Evolutionary conservation across 1,140 invertebrate genomes (phyloP), one percentile per base, ranked within the genome.

Genomic region (Dufourea novaeangliae): DNA sequence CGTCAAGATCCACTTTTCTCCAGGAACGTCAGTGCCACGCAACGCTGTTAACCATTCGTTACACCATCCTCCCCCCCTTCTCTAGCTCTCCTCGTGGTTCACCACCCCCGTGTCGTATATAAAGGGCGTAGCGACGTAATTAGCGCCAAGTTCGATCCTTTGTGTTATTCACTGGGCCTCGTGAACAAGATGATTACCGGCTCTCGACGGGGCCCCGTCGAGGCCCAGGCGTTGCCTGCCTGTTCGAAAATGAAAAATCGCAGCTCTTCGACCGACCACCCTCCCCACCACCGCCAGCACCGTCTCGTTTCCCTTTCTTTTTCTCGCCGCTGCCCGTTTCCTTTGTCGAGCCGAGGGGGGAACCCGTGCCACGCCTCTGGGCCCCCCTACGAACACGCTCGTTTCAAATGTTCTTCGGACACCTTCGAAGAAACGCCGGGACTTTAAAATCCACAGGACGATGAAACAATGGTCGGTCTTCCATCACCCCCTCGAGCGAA

Each of bases 111-210:
- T 37, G 34, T 70, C 80, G 29, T 66, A 12, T 44, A 46, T 34
- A 74, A 57, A 29, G 66, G 57, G 69, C n/a, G 76, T 27, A 50
- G 79, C 80, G 78, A 88, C 80, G 80, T 88, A 89, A 89, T 89
- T 88, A 89, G 80, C 80, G 80, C 79, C 82, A 87, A 50, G 86
- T 88, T 89, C 82, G 80, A 83, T 86, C 72, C 74, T 81, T 85
- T 82, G 74, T 80, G 79, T 88, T 88, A 87, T 85, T 85, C 86
- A 74, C 79, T 57, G 66, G 80, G 82, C 86, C 86, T 88, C 76
- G 86, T 84, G 80, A 89, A 88, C 83, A 82, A 89, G 83, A 89
- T 90, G 86, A 88, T 88, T 90, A 85, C 87, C 69, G 80, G 79
- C 72, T 84, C 57, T 64, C 44, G 39, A 63, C 63, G 20, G 46